Base-by-base conservation (phyloP, 2,888 invertebrate species). In the Margaritifera margaritifera region DNA sequence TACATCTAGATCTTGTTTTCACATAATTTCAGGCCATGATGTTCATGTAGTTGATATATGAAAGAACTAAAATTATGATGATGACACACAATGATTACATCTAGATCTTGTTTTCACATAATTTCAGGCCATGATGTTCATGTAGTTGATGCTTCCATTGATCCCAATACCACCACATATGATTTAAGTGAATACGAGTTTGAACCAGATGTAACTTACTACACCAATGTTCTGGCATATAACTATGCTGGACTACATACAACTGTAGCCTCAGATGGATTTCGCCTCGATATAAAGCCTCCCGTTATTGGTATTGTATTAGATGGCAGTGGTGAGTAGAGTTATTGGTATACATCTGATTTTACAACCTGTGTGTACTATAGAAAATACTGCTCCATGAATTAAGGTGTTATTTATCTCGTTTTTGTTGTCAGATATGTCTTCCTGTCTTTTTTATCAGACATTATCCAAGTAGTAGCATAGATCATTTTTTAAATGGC, bases 231-330 rank as follows among this genome's bases (percentile, higher is more conserved):
- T 8, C 54, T 76, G 20, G 74, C 74, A 22, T 71, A 69, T 58
- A 78, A 67, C 63, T 58, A 65, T 25, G 69, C 75, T 6, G 78
- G 78, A 15, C 67, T 76, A 18, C 62, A 65, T 51, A 57, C 54
- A 42, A 71, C 71, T 24, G 68, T 62, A 15, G 53, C 64, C 19
- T 74, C 74, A n/a, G 78, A 78, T 65, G 78, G 78, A 0, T 68
- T 77, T n/a, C 27, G 56, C 27, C 51, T 74, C 0, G 74, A 74
- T 53, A 24, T 22, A 42, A 51, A 24, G 20, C 66, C 69, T 27
- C 77, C 77, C n/a, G n/a, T 57, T 6, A 6, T 65, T 19, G 73
- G 73, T 5, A 64, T 61, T 4, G 62, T 68, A 22, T 55, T 62
- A n/a, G 73, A 73, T 65, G 73, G 69, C n/a, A 57, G 31, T 18